Conservation (phyloP, 2,797 vertebrate species). For the Neoniphon sammara region DNA sequence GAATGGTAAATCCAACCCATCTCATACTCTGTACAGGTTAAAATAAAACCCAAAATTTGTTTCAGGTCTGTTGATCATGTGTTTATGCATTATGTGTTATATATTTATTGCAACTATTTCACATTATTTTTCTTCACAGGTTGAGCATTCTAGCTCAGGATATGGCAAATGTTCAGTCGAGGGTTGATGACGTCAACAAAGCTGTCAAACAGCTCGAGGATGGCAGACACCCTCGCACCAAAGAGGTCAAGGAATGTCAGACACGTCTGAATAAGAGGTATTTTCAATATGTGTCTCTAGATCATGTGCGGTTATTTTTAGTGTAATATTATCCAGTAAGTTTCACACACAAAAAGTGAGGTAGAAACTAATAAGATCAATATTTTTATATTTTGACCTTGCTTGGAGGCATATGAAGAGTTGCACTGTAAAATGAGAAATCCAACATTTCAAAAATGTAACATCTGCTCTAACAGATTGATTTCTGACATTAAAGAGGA, state of each 20-base stretch:
- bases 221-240: slow-evolving; percentile 91
- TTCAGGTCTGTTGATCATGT: background rate
- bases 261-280: slow-evolving; percentile 90
- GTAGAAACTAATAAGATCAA: background rate
- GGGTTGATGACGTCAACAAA: slow-evolving; percentile 89
- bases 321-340: background rate
- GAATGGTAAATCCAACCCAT: too few relatives aligned
- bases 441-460: background rate
- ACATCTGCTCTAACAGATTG: background rate
- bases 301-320: background rate
- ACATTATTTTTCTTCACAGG: slow-evolving; percentile 75
- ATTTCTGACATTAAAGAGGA: too few relatives aligned
- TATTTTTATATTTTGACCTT: background rate
- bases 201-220: slow-evolving; percentile 90
- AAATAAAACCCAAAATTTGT: background rate
- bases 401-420: too few relatives aligned
- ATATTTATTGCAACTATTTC: background rate
- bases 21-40: background rate
- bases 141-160: slow-evolving; percentile 92
- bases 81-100: background rate
- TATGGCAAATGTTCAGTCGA: slow-evolving; percentile 87
- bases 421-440: background rate
- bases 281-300: background rate
- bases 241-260: slow-evolving; percentile 89
- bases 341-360: background rate